Evolutionary conservation across 1,140 invertebrate genomes (phyloP).

Genomic region (Diorhabda carinulata): DNA sequence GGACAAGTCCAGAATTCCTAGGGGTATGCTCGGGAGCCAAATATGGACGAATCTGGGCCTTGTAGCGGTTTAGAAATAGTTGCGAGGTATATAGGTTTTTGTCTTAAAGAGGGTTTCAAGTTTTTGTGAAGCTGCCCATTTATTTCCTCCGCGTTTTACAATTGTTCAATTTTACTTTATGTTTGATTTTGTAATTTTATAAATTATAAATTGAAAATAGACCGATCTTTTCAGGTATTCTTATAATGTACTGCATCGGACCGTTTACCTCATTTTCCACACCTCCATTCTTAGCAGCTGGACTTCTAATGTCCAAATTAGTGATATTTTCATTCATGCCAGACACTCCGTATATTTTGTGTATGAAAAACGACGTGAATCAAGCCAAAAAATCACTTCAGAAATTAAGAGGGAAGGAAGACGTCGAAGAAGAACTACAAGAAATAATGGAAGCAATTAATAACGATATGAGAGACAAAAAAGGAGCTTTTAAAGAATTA

Average conservation of each 20-base stretch:
- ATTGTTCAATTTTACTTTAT: no score
- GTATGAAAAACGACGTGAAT: conserved; percentile 55
- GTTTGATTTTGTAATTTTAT: no score
- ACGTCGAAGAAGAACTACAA: conserved; percentile 57
- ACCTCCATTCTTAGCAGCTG: not conserved
- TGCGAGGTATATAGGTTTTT: no score
- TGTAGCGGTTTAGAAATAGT: no score
- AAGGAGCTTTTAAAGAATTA: not conserved
- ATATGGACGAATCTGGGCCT: no score
- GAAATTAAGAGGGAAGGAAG: conserved; percentile 56
- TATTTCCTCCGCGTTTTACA: no score
- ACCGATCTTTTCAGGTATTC: not conserved
- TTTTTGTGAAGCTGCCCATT: no score
- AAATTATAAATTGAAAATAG: no score
- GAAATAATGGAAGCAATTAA: not conserved
- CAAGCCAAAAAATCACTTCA: conserved; percentile 60
- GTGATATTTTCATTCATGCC: conserved; percentile 52
- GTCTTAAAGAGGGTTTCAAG: no score
- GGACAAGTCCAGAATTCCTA: no score
- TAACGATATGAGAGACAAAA: not conserved
- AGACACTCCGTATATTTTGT: conserved; percentile 72
- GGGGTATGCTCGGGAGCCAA: no score
- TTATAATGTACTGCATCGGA: not conserved
- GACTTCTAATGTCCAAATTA: not conserved
- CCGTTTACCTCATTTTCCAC: not conserved